phyloP scores from a whole-genome alignment of 2,113 vertebrate species.

The Choloepus hoffmanni region DNA sequence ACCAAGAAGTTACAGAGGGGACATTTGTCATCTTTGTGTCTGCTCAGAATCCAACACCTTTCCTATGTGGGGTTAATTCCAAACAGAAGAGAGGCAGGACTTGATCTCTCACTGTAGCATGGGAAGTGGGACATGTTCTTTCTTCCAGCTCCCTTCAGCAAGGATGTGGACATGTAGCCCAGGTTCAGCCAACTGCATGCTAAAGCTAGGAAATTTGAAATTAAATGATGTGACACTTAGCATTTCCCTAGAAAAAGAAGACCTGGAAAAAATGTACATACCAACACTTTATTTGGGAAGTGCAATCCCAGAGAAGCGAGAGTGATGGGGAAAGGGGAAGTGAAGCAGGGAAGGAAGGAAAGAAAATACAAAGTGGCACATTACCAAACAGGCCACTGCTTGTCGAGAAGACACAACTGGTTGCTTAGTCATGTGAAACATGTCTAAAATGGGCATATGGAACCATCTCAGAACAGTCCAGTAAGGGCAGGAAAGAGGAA shows the following conservation, averaged over 20 bases:
- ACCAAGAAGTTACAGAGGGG: neutral
- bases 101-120: neutral
- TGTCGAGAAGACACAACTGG: neutral
- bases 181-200: neutral
- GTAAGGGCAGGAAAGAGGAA: neutral
- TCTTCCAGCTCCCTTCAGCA: neutral
- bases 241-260: neutral
- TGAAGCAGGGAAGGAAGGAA: neutral
- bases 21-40: neutral
- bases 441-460: accelerated
- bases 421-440: neutral
- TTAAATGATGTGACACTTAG: neutral
- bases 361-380: neutral
- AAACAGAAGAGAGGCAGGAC: neutral
- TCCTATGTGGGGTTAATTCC: neutral
- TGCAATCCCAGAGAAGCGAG: neutral
- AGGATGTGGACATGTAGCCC: neutral
- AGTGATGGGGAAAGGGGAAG: neutral
- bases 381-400: neutral
- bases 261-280: neutral
- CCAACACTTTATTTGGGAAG: neutral
- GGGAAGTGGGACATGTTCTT: neutral
- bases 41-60: neutral
- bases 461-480: neutral
- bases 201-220: neutral